Conservation (phyloP, 2,113 vertebrate species). For the Promerops cafer region DNA sequence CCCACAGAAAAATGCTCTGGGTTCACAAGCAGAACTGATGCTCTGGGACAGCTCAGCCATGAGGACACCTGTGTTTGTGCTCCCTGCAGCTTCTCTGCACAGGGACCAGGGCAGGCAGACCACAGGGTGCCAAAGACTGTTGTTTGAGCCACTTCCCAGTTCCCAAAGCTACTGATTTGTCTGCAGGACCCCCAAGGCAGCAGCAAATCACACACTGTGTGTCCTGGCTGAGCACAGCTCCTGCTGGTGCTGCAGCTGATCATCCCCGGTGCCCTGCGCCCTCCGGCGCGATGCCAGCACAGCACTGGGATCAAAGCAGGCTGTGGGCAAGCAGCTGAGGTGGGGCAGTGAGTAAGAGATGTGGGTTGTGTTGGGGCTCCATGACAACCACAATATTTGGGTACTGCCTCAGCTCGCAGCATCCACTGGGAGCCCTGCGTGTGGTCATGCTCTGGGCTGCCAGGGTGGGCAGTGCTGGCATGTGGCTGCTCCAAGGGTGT, state of each 20-base stretch:
- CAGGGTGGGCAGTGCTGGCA: not conserved
- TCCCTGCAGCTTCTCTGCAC: not conserved
- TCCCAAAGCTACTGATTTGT: not conserved
- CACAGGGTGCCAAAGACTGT: not conserved
- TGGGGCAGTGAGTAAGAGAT: not conserved
- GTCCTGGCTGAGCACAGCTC: not conserved
- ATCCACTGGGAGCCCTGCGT: not conserved
- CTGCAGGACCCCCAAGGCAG: not conserved
- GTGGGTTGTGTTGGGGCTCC: not conserved
- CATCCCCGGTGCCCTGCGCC: fast-evolving
- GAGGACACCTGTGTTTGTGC: not conserved
- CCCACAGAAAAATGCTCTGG: not conserved
- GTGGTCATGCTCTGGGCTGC: fast-evolving
- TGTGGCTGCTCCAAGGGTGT: not conserved
- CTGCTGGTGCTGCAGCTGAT: not conserved
- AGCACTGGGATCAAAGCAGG: fast-evolving
- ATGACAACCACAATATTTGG: conserved; percentile 49
- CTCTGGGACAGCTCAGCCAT: not conserved
- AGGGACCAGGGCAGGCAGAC: not conserved
- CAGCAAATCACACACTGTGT: fast-evolving
- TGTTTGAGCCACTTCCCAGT: fast-evolving
- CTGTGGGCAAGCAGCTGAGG: not conserved
- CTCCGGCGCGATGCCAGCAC: fast-evolving
- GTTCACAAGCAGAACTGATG: not conserved
- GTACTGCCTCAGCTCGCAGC: not conserved